Percentiles rank a stretch among this genome's conserved stretches.
These are phyloP conservation scores for Plusia festucae DNA, from an alignment of 2,888 invertebrate genomes.

Conservation along the genomic window DNA sequence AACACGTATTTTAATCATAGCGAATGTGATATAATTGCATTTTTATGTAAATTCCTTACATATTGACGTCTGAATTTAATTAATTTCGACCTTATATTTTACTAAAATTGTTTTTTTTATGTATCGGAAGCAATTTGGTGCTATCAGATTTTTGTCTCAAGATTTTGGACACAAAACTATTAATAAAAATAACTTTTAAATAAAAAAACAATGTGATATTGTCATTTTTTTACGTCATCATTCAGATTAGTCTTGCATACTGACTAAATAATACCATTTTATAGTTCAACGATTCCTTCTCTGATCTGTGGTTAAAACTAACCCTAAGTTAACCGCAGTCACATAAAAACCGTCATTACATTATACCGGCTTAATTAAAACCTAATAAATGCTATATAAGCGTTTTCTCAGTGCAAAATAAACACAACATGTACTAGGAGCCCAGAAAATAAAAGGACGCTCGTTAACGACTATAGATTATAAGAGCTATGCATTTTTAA, in stretches of 20 bases:
- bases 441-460: constrained; percentile 60
- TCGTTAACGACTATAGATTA: constrained; percentile 57
- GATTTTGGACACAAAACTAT: too few species aligned
- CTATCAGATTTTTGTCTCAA: neutral
- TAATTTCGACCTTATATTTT: constrained; percentile 2
- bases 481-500: constrained; percentile 61
- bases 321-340: constrained; percentile 12
- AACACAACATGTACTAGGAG: constrained; percentile 49
- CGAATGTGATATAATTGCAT: constrained; percentile 4
- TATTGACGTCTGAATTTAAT: neutral
- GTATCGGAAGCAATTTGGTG: neutral
- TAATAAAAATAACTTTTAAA: too few species aligned
- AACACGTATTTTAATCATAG: neutral
- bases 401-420: constrained; percentile 54
- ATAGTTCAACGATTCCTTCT: too few species aligned
- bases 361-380: constrained; percentile 51
- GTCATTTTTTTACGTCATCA: neutral
- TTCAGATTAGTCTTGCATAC: neutral
- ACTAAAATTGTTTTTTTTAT: neutral
- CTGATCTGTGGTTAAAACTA: too few species aligned
- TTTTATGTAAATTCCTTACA: neutral
- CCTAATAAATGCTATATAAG: constrained; percentile 46
- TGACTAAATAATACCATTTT: neutral
- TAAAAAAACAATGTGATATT: too few species aligned
- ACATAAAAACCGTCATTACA: constrained; percentile 46